Evolutionary conservation across 1,140 invertebrate species (phyloP), one percentile per base, ranked within the genome.

Genomic region (Aphidius gifuensis): DNA sequence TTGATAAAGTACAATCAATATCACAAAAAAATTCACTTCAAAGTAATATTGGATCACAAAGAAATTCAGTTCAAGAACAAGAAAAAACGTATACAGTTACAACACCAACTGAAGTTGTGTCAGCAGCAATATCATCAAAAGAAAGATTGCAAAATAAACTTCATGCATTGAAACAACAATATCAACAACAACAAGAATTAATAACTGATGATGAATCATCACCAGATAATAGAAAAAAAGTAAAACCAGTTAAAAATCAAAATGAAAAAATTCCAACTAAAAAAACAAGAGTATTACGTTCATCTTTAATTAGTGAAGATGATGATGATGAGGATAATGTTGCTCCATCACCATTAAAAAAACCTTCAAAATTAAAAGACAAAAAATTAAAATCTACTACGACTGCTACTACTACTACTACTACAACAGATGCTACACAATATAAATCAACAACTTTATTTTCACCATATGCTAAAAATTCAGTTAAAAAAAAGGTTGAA

Each of bases 401-500:
- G 1, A 49, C 21, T 23, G 4, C 23, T 32, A 16, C 47, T 9
- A 49, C 21, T 23, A 32, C 23, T 32, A 32, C 23, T 32, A 4
- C 23, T 40, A 23, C 50, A 7, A 2, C 16, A 43, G 45, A 55
- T 47, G 23, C 4, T 32, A 2, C 23, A 32, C 23, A 32, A 32
- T 32, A 72, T n/a, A 81, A 80, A 48, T 60, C 65, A 6, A 71
- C 67, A 39, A 70, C 64, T 8, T 61, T 80, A 5, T 82, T 80
- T 47, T 87, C 84, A 78, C 85, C 85, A 5, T 85, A 83, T 58
- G 73, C 80, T 4, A 84, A 83, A 56, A 85, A 85, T 63, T 85
- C 85, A 0, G 82, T 86, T 23, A 87, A 86, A 65, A 84, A 85
- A 68, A 80, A 83, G 23, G 85, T 87, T 0, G 82, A 86, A 64